Conservation (phyloP, 2,113 vertebrate species). For the Epinephelus cyanopodus region DNA sequence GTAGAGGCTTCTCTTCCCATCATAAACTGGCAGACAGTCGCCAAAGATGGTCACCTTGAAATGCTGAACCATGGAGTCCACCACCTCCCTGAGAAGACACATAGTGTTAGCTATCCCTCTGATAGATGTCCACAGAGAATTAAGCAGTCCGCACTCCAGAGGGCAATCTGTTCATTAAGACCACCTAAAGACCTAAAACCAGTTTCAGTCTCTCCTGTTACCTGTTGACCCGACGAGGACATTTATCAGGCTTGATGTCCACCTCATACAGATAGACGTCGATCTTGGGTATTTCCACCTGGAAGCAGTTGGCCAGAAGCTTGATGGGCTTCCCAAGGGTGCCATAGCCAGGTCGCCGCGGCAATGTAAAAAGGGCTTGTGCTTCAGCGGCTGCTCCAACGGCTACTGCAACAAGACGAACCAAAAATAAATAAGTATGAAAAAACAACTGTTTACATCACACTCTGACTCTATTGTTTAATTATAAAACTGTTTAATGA, state of each 20-base stretch:
- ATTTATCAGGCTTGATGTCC: conserved; percentile 98
- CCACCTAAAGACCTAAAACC: background rate
- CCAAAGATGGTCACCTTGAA: conserved; percentile 99
- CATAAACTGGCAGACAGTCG: conserved; percentile 95
- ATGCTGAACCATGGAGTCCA: conserved; percentile 98
- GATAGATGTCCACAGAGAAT: too few relatives aligned
- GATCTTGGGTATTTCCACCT: conserved; percentile 99
- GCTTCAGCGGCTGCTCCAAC: conserved; percentile 86
- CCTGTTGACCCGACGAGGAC: conserved; percentile 98
- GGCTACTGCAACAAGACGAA: conserved; percentile 82
- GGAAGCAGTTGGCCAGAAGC: conserved; percentile 98
- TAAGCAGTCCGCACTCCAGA: too few relatives aligned
- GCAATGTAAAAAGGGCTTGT: conserved; percentile 93
- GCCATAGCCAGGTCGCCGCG: conserved; percentile 96
- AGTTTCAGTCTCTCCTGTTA: conserved; percentile 44
- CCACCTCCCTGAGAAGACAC: conserved; percentile 90
- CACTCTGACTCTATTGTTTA: too few relatives aligned
- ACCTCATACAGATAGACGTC: conserved; percentile 99
- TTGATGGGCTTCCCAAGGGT: conserved; percentile 98
- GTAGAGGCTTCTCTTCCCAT: conserved; percentile 98
- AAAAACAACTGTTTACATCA: background rate
- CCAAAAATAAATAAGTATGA: background rate
- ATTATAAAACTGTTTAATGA: too few relatives aligned
- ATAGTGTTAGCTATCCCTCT: too few relatives aligned
- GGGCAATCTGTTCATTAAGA: too few relatives aligned